Conservation (phyloP, 2,888 invertebrate species). For the Aricia artaxerxes region DNA sequence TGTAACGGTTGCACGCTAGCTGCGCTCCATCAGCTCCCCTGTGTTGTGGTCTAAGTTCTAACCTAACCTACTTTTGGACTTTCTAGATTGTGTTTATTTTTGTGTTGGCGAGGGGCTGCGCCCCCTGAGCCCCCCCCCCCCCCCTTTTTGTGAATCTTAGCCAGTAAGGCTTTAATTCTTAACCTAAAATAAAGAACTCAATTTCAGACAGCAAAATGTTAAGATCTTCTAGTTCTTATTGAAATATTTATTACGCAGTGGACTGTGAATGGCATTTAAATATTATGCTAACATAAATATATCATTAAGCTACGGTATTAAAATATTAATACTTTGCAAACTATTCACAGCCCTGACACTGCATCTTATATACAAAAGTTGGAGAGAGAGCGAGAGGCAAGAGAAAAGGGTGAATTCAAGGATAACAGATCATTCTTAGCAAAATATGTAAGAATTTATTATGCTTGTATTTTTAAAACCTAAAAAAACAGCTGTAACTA, state of each 20-base stretch:
- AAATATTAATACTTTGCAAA: neutral
- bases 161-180: conserved; percentile 54
- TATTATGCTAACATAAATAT: too few relatives aligned
- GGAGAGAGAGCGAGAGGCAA: conserved; percentile 93
- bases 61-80: too few relatives aligned
- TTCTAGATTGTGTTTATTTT: too few relatives aligned
- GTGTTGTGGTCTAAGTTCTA: too few relatives aligned
- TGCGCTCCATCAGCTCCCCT: too few relatives aligned
- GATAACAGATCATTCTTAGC: conserved; percentile 97
- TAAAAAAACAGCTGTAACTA: neutral
- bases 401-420: conserved; percentile 93
- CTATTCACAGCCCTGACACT: conserved; percentile 90
- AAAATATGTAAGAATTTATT: conserved; percentile 92
- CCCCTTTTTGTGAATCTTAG: too few relatives aligned
- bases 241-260: too few relatives aligned
- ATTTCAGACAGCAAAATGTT: neutral
- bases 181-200: neutral
- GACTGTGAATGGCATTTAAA: too few relatives aligned
- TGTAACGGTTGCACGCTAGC: too few relatives aligned
- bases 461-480: neutral
- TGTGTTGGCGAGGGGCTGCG: too few relatives aligned
- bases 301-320: neutral
- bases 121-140: too few relatives aligned
- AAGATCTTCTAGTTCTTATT: too few relatives aligned
- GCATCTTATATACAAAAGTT: conserved; percentile 95